Evolutionary conservation across 1,140 invertebrate species (phyloP).

Genomic region (Apis florea): DNA sequence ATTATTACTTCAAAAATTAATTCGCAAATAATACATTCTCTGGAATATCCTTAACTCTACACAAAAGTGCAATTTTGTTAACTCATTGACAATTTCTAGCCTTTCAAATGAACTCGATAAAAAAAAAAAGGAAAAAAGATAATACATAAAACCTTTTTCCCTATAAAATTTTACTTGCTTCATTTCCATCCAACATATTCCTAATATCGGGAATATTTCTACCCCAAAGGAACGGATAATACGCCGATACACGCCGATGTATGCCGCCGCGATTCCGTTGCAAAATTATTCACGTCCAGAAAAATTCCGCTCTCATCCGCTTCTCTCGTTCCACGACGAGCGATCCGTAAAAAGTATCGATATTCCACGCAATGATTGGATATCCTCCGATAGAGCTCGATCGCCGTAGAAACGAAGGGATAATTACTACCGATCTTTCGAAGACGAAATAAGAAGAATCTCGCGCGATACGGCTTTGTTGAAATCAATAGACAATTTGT

Average conservation of each 20-base stretch:
- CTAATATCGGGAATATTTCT: not conserved
- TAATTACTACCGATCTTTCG: not conserved
- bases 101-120: not conserved
- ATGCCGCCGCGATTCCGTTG: not conserved
- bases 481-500: not conserved
- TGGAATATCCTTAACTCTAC: too few relatives aligned
- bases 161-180: not conserved
- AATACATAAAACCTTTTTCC: not conserved
- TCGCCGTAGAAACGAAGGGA: not conserved
- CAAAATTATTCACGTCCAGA: constrained; percentile 4
- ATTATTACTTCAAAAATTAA: too few relatives aligned
- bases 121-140: not conserved
- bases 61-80: too few relatives aligned
- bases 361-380: constrained; percentile 2
- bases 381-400: not conserved
- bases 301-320: not conserved
- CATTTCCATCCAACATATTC: constrained; percentile 5
- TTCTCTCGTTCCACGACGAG: not conserved
- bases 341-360: constrained; percentile 29
- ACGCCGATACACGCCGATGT: not conserved
- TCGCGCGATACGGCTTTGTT: not conserved
- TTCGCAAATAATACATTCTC: too few relatives aligned
- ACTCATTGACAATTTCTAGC: not conserved
- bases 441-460: not conserved
- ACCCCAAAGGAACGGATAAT: not conserved